These are phyloP conservation scores for Aphidius colemani DNA, from an alignment of 2,888 invertebrate species.

Conservation along the genomic window DNA sequence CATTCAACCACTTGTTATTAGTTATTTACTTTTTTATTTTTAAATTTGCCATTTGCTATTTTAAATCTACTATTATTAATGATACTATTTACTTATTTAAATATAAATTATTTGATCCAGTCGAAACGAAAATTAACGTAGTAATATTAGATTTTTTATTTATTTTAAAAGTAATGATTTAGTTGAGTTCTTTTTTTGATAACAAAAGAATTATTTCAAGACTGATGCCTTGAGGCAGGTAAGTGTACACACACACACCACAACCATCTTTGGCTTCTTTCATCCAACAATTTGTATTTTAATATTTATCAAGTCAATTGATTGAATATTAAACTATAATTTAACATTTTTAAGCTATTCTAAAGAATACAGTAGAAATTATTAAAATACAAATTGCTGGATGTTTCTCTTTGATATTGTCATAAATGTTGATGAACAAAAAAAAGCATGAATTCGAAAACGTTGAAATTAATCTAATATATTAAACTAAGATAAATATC, in stretches of 20 bases:
- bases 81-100: too few species aligned
- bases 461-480: slow-evolving; percentile 17
- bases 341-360: neutral
- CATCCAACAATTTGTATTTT: slow-evolving; percentile 51
- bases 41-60: neutral
- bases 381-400: slow-evolving; percentile 43
- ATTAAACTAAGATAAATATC: neutral
- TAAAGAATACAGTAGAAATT: neutral
- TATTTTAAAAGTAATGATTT: slow-evolving; percentile 4
- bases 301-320: slow-evolving; percentile 5
- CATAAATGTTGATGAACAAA: slow-evolving; percentile 39
- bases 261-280: slow-evolving; percentile 57
- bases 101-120: too few species aligned
- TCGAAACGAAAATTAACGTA: too few species aligned
- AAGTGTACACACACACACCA: slow-evolving; percentile 57
- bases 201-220: neutral
- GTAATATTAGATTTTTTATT: too few species aligned
- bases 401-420: slow-evolving; percentile 36
- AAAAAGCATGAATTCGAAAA: slow-evolving; percentile 43
- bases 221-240: slow-evolving; percentile 39
- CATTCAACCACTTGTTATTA: neutral
- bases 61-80: too few species aligned
- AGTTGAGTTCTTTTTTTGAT: slow-evolving; percentile 4
- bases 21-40: slow-evolving; percentile 1
- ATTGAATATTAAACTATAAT: neutral